Percentiles rank a stretch among this genome's conserved stretches.
Conservation (phyloP, 2,797 vertebrate genomes). For the Sebastes vulpes region DNA sequence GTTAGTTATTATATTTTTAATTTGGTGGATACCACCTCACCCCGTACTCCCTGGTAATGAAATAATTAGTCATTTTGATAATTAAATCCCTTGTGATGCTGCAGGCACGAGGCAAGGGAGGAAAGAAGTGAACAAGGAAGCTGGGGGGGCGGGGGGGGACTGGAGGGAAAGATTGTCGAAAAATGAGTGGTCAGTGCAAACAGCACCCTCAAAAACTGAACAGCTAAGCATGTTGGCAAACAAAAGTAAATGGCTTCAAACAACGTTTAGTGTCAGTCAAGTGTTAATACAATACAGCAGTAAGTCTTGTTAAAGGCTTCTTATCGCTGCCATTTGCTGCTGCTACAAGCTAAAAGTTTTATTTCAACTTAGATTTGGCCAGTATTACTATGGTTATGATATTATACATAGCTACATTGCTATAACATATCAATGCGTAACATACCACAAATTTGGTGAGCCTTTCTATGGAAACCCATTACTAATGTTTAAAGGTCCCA, state of each 20-base stretch:
- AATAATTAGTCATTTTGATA: conserved; percentile 99
- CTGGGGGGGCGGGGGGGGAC: neutral
- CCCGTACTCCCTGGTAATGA: conserved; percentile 92
- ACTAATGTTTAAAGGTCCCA: neutral
- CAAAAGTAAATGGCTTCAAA: neutral
- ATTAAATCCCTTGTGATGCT: conserved; percentile 93
- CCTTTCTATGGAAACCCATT: neutral
- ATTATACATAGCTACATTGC: neutral
- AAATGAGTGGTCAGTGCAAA: neutral
- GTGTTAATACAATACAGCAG: neutral
- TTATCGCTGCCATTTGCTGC: neutral
- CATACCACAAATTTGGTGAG: neutral
- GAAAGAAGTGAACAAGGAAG: neutral
- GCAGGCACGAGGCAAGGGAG: conserved; percentile 67
- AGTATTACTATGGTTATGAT: neutral
- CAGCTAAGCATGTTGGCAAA: neutral
- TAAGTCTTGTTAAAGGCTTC: neutral
- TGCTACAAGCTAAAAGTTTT: neutral
- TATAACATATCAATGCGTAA: neutral
- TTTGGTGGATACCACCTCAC: conserved; percentile 95
- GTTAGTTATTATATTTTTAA: conserved; percentile 98
- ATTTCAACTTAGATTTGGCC: neutral
- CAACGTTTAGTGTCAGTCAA: neutral
- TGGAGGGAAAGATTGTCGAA: neutral
- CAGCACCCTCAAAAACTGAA: neutral